A percentile compares a stretch with the other conserved stretches of the same genome.
These are phyloP conservation scores for Chloropsis hardwickii DNA, from an alignment of 2,113 vertebrate genomes.

Conservation along the genomic window DNA sequence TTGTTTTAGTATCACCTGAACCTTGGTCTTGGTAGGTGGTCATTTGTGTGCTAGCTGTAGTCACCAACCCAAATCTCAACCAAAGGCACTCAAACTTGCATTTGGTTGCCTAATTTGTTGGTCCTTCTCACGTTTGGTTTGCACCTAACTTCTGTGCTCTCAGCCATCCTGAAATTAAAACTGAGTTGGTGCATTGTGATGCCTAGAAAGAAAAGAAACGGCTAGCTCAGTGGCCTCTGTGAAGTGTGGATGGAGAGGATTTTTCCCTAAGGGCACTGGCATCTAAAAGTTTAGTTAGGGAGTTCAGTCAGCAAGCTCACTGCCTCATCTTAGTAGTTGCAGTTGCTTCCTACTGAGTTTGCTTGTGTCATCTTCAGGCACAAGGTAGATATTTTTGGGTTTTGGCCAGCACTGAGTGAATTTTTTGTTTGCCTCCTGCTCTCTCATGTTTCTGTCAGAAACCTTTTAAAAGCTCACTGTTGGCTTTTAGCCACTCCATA, in stretches of 20 bases:
- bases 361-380: background rate
- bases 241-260: background rate
- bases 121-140: background rate
- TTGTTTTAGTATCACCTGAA: background rate
- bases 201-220: background rate
- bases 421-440: background rate
- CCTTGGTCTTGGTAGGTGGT: background rate
- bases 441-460: background rate
- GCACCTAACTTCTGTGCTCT: background rate
- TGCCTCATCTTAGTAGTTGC: background rate
- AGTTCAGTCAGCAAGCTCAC: background rate
- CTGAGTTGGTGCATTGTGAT: background rate
- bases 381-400: background rate
- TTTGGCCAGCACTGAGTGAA: background rate
- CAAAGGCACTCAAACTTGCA: background rate
- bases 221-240: background rate
- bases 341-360: background rate
- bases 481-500: background rate
- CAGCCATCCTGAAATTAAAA: background rate
- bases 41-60: background rate
- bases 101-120: background rate
- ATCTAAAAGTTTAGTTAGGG: background rate
- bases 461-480: background rate
- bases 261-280: background rate
- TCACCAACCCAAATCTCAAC: background rate